Base-by-base conservation (phyloP, 92 coral and sea anemone species). In the Phenganax subtilis region DNA sequence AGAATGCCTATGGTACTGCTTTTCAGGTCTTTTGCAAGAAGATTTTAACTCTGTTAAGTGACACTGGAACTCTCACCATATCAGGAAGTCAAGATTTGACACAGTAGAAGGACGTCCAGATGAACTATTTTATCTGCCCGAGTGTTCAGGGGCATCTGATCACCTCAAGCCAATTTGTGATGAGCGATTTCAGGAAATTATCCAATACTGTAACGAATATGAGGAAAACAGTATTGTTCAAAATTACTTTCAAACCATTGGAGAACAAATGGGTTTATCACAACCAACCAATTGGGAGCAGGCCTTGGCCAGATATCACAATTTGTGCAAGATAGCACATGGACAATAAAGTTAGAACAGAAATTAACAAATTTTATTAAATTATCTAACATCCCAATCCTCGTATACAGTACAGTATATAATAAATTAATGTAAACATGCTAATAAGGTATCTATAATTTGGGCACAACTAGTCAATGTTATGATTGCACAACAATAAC, bases 1-100 rank as follows among this genome's bases (percentile, higher is more conserved):
- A 75, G 80, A 75, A 55, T 75, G 80, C 56, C 59, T 75, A 7
- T 75, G 80, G 80, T 55, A 75, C 56, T 55, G 80, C 31, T 75
- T 75, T 30, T 53, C 64, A 75, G 8, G 58, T 51, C 51, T 75
- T 25, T 57, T 75, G 65, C 80, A 75, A 25, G 64, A 75, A 57
- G 65, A 75, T 11, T 57, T 75, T 9, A 52, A 15, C 20, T n/a
- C 65, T 9, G 80, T 75, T 12, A 54, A 57, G 31, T 25, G 20
- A 51, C 80, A 75, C 28, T 75, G 80, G 80, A 75, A 54, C 51
- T n/a, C 80, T 8, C 80, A 75, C 55, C 54, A 75, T 27, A 54
- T 75, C 9, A 0, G 80, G 0, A 75, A 75, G 37, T 55, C 66
- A 0, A 54, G 66, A 14, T 75, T 75, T 75, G 80, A 52, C 9